Evolutionary conservation across 2,113 vertebrate genomes (phyloP).

Genomic region (Erythrocebus patas): DNA sequence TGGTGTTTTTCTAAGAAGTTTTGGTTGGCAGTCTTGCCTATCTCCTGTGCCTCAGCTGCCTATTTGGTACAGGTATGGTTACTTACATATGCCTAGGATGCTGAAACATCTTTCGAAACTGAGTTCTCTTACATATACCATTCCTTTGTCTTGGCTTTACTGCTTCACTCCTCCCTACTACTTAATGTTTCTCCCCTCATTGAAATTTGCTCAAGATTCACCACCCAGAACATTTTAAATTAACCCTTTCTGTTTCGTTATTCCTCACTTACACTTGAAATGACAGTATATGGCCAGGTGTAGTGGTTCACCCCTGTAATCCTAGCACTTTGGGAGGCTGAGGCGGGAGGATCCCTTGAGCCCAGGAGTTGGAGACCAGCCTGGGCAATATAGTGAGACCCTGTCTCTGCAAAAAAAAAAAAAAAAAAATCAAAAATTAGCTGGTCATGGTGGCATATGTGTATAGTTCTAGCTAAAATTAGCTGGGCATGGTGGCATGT

Average conservation of each 20-base stretch:
- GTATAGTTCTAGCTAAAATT: no score
- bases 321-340: no score
- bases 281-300: background rate
- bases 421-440: no score
- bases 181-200: background rate
- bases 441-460: no score
- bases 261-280: constrained; percentile 19
- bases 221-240: background rate
- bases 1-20: background rate
- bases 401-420: no score
- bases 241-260: background rate
- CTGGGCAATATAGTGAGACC: no score
- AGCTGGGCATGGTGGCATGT: no score
- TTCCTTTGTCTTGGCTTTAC: background rate
- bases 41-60: background rate
- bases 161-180: background rate
- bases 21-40: background rate
- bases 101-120: background rate
- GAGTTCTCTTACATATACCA: background rate
- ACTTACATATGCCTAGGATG: background rate
- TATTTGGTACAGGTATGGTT: background rate
- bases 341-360: no score
- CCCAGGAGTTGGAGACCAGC: no score
- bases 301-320: no score
- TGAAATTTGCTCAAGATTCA: background rate